phyloP scores from a whole-genome alignment of 2,113 vertebrate species.

The Picathartes gymnocephalus region DNA sequence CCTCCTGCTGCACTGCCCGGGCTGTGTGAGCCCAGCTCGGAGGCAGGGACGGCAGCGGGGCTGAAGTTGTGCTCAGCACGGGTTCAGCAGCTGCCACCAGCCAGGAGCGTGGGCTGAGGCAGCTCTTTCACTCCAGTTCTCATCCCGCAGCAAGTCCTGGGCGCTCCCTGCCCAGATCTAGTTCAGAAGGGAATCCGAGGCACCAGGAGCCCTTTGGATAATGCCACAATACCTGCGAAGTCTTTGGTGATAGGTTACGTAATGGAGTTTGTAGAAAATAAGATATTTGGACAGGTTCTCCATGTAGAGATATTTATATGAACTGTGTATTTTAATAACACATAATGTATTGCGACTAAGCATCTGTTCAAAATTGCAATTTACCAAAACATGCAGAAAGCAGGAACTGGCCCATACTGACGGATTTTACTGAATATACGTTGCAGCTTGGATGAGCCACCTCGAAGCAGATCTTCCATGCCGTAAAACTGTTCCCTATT shows the following conservation, averaged over 20 bases:
- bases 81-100: not conserved
- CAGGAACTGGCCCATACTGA: not conserved
- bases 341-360: not conserved
- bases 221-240: not conserved
- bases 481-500: not conserved
- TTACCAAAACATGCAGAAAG: not conserved
- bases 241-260: not conserved
- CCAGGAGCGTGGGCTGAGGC: not conserved
- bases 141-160: not conserved
- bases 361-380: not conserved
- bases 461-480: not conserved
- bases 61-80: not conserved
- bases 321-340: not conserved
- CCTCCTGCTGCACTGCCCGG: not conserved
- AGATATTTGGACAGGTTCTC: not conserved
- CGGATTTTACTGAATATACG: not conserved
- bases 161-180: rapidly evolving
- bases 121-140: not conserved
- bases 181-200: not conserved
- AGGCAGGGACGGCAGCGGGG: not conserved
- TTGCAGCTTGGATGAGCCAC: not conserved
- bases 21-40: not conserved
- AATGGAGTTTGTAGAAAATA: not conserved
- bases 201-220: not conserved
- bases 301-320: not conserved